Evolutionary conservation across 2,113 vertebrate genomes (phyloP), one percentile per base, ranked within the genome.

Genomic region (Caranx melampygus): DNA sequence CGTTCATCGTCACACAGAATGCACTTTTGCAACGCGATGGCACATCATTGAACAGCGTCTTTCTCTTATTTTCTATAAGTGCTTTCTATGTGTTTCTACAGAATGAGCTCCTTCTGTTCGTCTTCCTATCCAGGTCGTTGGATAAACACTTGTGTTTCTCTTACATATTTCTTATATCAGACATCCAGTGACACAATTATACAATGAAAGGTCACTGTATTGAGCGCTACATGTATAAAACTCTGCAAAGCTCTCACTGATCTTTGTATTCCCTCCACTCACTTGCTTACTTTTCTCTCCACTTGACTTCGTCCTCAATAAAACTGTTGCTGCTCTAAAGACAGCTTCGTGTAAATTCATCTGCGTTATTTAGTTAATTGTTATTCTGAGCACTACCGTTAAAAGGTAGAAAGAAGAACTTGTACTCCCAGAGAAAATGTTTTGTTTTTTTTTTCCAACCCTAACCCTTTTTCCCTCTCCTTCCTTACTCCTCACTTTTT

Each of bases 311-410:
- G 71, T 44, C 71, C 78, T 61, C 44, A 79, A 69, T 62, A 14
- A 79, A 65, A 31, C 37, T 0, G 60, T 52, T 37, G 58, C 57
- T 0, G 45, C 66, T 82, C 78, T 84, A 63, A 88, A 86, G 62
- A 33, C n/a, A 15, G 45, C 71, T 67, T 79, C 72, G 76, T 70
- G 73, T 42, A 71, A 81, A 81, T 72, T 18, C 72, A 26, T 10
- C 52, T 59, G 72, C 62, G 71, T 80, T 82, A 88, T 86, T 87
- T 69, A 71, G 59, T 6, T 74, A 87, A 87, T 86, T 62, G 81
- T 68, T 5, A 52, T 75, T 73, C 54, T 3, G 65, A 62, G 79
- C 72, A 26, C 26, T 26, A 26, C 26, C 66, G 72, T 83, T 79
- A 88, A 72, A 81, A 66, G 60, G 11, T 7, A 68, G 66, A 87